A percentile compares a stretch with the other conserved stretches of the same genome.
These are phyloP conservation scores for Chinchilla lanigera DNA, from an alignment of 2,113 vertebrate species.

Conservation along the genomic window DNA sequence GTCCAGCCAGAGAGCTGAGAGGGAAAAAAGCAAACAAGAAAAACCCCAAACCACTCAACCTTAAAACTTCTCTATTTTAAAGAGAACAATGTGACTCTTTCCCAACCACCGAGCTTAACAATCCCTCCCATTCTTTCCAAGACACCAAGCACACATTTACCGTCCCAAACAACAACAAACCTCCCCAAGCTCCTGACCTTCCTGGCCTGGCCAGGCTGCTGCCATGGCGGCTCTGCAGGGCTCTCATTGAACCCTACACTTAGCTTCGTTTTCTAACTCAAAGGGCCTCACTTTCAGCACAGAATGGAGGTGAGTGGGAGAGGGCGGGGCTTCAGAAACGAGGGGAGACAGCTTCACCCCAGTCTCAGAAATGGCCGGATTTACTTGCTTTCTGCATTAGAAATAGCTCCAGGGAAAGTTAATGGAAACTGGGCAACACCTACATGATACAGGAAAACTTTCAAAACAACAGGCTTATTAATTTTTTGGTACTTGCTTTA, in stretches of 20 bases:
- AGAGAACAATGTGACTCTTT: conserved; percentile 68
- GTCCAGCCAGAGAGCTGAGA: conserved; percentile 33
- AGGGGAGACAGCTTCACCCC: not conserved
- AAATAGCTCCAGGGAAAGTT: not conserved
- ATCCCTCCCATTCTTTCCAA: conserved; percentile 61
- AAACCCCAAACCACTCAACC: not conserved
- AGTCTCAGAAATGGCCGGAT: not conserved
- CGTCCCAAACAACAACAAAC: conserved; percentile 16
- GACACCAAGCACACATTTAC: conserved; percentile 68
- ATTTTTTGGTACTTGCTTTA: conserved; percentile 35
- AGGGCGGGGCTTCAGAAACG: not conserved
- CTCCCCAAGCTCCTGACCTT: not conserved
- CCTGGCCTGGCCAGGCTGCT: not conserved
- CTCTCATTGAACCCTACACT: conserved; percentile 26
- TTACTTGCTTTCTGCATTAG: not conserved
- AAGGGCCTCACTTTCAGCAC: conserved; percentile 16
- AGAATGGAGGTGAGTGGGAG: not conserved
- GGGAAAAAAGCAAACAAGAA: not conserved
- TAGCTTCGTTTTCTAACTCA: conserved; percentile 53
- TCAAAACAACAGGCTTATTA: not conserved
- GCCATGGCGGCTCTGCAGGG: not conserved
- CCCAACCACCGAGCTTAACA: conserved; percentile 19
- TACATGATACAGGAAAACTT: not conserved
- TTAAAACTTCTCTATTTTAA: conserved; percentile 65
- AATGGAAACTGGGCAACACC: not conserved